phyloP scores from a whole-genome alignment of 2,888 invertebrate genomes.

The Sylvicola cinctus region DNA sequence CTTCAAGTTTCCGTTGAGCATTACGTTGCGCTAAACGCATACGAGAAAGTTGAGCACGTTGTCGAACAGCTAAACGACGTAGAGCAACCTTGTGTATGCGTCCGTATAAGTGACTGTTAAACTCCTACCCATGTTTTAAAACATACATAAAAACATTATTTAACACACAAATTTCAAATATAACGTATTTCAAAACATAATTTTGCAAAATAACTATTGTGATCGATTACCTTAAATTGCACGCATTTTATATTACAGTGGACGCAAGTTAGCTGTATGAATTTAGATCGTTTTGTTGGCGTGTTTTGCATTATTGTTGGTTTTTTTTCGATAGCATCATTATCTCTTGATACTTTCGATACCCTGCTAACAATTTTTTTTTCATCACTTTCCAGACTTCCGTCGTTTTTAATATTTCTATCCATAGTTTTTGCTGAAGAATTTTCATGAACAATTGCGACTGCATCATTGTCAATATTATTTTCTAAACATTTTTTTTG shows the following conservation, averaged over 20 bases:
- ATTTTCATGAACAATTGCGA: too few relatives aligned
- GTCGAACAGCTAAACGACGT: slow-evolving; percentile 50
- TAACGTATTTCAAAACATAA: not conserved
- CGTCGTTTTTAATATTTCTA: slow-evolving; percentile 17
- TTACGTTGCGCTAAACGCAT: slow-evolving; percentile 64
- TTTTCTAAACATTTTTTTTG: slow-evolving; percentile 9
- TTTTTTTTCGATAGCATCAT: slow-evolving; percentile 19
- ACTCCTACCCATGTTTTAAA: slow-evolving; percentile 28
- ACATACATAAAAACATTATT: not conserved
- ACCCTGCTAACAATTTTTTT: slow-evolving; percentile 32
- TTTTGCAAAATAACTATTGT: not conserved
- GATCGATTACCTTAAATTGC: slow-evolving; percentile 41
- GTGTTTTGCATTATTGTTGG: slow-evolving; percentile 20
- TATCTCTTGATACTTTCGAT: slow-evolving; percentile 12
- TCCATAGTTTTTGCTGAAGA: slow-evolving; percentile 20
- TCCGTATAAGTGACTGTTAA: slow-evolving; percentile 50
- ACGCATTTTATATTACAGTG: slow-evolving; percentile 55
- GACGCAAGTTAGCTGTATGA: slow-evolving; percentile 53
- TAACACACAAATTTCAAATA: slow-evolving; percentile 5
- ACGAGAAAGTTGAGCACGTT: slow-evolving; percentile 49
- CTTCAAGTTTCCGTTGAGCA: slow-evolving; percentile 59
- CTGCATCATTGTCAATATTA: slow-evolving; percentile 13
- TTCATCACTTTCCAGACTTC: slow-evolving; percentile 29
- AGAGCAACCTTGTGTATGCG: slow-evolving; percentile 51
- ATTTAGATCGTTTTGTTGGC: slow-evolving; percentile 25